A percentile compares a stretch with the other conserved stretches of the same genome.
phyloP scores from a whole-genome alignment of 2,888 invertebrate species.

The Psylliodes chrysocephalus region DNA sequence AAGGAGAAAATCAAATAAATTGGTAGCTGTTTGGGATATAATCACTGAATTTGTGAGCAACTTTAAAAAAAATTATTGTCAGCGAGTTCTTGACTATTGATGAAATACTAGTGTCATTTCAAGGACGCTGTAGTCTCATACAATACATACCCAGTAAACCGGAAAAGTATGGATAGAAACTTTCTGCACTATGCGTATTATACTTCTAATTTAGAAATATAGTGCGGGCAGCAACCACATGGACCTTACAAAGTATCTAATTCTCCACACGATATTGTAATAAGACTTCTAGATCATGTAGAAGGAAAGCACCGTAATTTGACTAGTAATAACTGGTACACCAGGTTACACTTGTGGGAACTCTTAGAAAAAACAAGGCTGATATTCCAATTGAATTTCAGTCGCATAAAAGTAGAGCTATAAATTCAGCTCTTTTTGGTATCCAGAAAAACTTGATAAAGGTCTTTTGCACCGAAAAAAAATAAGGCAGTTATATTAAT shows the following conservation, averaged over 20 bases:
- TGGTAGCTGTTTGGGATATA: slow-evolving; percentile 16
- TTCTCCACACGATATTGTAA: too few relatives aligned
- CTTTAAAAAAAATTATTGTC: slow-evolving; percentile 2
- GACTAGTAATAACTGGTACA: not conserved
- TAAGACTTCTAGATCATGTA: too few relatives aligned
- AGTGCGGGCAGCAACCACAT: too few relatives aligned
- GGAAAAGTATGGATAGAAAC: not conserved
- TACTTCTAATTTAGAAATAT: too few relatives aligned
- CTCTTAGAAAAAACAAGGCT: slow-evolving; percentile 4
- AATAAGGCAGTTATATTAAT: too few relatives aligned
- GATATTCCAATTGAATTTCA: not conserved
- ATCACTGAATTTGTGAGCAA: slow-evolving; percentile 12
- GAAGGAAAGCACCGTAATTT: too few relatives aligned
- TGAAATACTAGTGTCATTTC: slow-evolving; percentile 17
- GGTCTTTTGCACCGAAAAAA: not conserved
- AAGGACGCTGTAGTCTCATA: slow-evolving; percentile 16
- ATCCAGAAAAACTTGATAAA: not conserved
- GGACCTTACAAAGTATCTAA: too few relatives aligned
- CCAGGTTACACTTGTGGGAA: too few relatives aligned
- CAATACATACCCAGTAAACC: slow-evolving; percentile 26
- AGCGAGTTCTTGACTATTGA: slow-evolving; percentile 17
- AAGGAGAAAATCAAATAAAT: slow-evolving; percentile 10
- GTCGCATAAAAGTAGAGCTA: not conserved
- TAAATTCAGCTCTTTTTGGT: too few relatives aligned
- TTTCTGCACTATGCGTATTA: too few relatives aligned